Percentiles rank a stretch among this genome's conserved stretches.
These are phyloP conservation scores for Catocala fraxini DNA, from an alignment of 2,888 invertebrate genomes.

Conservation along the genomic window DNA sequence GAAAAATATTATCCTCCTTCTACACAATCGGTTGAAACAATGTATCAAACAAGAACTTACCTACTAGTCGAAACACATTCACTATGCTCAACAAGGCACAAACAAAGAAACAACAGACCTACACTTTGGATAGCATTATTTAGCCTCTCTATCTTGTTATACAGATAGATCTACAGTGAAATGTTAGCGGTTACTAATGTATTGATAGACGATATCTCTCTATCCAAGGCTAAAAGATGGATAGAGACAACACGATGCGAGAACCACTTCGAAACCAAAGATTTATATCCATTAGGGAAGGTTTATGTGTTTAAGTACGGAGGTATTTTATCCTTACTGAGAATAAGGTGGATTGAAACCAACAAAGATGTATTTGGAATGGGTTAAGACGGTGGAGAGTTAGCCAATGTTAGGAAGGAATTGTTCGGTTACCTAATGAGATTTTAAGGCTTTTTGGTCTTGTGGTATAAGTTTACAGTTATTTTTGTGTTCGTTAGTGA, in stretches of 20 bases:
- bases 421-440: too few species aligned
- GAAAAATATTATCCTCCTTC: too few species aligned
- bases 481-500: too few species aligned
- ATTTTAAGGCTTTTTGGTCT: too few species aligned
- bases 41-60: too few species aligned
- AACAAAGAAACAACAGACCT: neutral
- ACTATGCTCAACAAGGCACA: neutral
- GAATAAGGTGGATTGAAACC: neutral
- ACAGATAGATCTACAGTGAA: slow-evolving; percentile 1
- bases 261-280: slow-evolving; percentile 9
- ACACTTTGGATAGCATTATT: neutral
- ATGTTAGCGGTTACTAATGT: slow-evolving; percentile 11
- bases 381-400: too few species aligned
- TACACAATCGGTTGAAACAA: too few species aligned
- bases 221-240: slow-evolving; percentile 5
- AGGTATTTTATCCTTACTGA: slow-evolving; percentile 7
- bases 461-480: too few species aligned
- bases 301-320: slow-evolving; percentile 8
- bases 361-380: too few species aligned
- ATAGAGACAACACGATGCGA: slow-evolving; percentile 1
- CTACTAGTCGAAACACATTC: too few species aligned
- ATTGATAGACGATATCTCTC: slow-evolving; percentile 9
- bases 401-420: too few species aligned
- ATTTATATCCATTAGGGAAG: slow-evolving; percentile 8
- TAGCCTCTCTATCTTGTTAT: neutral